Conservation (phyloP, 2,888 invertebrate species). For the Apamea anceps region DNA sequence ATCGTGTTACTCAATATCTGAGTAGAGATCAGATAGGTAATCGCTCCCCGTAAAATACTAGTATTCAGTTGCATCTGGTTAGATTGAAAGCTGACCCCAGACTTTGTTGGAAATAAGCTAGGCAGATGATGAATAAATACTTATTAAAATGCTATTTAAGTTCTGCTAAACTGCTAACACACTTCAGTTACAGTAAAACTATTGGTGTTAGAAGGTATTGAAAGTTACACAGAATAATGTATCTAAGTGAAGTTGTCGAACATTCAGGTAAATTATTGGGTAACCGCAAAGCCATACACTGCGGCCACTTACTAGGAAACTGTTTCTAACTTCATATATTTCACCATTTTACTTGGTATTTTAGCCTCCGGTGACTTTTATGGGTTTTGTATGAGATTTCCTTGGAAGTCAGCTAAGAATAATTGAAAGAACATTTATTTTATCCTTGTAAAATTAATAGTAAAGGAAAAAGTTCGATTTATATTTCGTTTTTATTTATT, state of each 20-base stretch:
- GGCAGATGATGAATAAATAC: not conserved
- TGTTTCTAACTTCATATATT: constrained; percentile 1
- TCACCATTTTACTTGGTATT: constrained; percentile 6
- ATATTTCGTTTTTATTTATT: not conserved
- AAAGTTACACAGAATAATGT: not conserved
- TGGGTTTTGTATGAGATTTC: not conserved
- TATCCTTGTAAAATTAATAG: not conserved
- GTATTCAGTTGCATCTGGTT: too few species aligned
- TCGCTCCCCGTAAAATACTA: too few species aligned
- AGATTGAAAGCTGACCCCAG: too few species aligned
- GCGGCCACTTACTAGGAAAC: constrained; percentile 8
- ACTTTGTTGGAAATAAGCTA: too few species aligned
- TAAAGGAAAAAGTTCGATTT: not conserved
- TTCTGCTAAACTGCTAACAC: not conserved
- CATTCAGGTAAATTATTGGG: constrained; percentile 30
- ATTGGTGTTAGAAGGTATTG: not conserved
- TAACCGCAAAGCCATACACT: constrained; percentile 3
- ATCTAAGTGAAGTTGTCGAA: constrained; percentile 1
- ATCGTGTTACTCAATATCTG: too few species aligned
- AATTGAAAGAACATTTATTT: not conserved
- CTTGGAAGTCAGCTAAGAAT: constrained; percentile 1
- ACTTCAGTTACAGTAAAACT: not conserved
- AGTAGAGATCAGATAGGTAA: too few species aligned
- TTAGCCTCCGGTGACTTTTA: constrained; percentile 13
- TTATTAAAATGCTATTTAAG: not conserved